Base-by-base conservation (phyloP, 2,797 vertebrate genomes). In the Oryzias dopingdopingensis region DNA sequence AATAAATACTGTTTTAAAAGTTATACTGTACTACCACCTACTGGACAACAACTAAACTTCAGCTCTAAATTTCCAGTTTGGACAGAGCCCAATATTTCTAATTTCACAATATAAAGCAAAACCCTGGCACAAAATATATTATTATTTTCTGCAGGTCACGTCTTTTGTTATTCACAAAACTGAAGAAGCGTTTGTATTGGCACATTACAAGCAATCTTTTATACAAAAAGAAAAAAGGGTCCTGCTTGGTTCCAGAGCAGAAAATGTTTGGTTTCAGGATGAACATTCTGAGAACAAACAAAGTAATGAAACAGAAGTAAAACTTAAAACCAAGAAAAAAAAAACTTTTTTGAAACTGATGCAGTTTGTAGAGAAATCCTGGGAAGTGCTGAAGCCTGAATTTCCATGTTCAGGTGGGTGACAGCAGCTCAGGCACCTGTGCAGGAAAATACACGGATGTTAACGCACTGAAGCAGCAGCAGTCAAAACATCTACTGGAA, bases 11-110 rank as follows among this genome's bases (percentile, higher is more conserved):
- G 0, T 0, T 20, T 48, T 61, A 65, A 40, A 69, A 75, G 45
- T 23, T 26, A 72, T 22, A 18, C 75, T 87, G 74, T 88, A 63
- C 82, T 87, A 82, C 86, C 87, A 85, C 76, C 88, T 86, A 57
- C 41, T 90, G 89, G 29, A 61, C 44, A 46, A 51, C 73, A 69
- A 59, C 14, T 40, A 73, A 62, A 75, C 4, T 23, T 16, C 49
- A 55, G n/a, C 51, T 8, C 52, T 6, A 7, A 6, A 16, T 47
- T 57, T 46, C 4, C 12, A 2, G 20, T 22, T 22, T 22, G 4
- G 15, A 49, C 70, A 61, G 42, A 64, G 56, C 65, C 61, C 50
- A 47, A 44, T 5, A 16, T 23, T 48, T 4, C 45, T 5, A 18
- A 58, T 44, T 40, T 17, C 45, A 40, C 52, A 14, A 14, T 14